Conservation (phyloP, 1,140 invertebrate species). For the Pseudobourletiella spinata region DNA sequence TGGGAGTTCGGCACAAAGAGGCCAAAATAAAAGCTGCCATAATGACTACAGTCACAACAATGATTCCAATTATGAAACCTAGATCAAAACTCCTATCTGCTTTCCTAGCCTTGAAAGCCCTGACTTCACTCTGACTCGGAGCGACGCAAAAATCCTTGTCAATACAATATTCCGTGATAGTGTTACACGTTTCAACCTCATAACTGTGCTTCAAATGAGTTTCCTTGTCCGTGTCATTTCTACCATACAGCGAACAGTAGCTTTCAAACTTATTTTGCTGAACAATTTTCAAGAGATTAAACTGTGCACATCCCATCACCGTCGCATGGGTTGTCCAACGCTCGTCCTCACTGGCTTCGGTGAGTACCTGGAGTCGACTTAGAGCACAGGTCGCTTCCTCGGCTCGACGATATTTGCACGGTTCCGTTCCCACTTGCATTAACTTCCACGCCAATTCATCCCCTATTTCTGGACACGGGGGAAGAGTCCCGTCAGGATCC, state of each 20-base stretch:
- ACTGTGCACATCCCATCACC: conserved; percentile 23
- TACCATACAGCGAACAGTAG: neutral
- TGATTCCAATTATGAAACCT: conserved; percentile 16
- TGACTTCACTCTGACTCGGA: conserved; percentile 6
- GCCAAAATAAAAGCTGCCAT: conserved; percentile 15
- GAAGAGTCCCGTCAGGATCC: conserved; percentile 7
- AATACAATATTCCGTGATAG: neutral
- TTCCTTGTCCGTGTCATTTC: neutral
- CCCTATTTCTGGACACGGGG: conserved; percentile 15
- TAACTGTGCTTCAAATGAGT: neutral
- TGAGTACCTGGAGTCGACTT: conserved; percentile 19
- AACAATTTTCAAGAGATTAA: conserved; percentile 4
- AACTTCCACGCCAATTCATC: conserved; percentile 10
- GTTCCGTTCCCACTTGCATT: conserved; percentile 10
- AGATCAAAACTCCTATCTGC: conserved; percentile 12
- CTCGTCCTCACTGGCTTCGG: neutral
- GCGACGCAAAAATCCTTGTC: conserved; percentile 14
- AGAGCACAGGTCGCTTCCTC: conserved; percentile 18
- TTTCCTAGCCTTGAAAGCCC: conserved; percentile 3
- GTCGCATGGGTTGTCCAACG: conserved; percentile 11
- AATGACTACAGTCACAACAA: conserved; percentile 12
- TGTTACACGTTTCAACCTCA: conserved; percentile 15
- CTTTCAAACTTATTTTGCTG: neutral
- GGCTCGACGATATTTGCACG: neutral
- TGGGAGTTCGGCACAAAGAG: conserved; percentile 2